Conservation (phyloP, 2,113 vertebrate species). For the Euleptes europaea region DNA sequence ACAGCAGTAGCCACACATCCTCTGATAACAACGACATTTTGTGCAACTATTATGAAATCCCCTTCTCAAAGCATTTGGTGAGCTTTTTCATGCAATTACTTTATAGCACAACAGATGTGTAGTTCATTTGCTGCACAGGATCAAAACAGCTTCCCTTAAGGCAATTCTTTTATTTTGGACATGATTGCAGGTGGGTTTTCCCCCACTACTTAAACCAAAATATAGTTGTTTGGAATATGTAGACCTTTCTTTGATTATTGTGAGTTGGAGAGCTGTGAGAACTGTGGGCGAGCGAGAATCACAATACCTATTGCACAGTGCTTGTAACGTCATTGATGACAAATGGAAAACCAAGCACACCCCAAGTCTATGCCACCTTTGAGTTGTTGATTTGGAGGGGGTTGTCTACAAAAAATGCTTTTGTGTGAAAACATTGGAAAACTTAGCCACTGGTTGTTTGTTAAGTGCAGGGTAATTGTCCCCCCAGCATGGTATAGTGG, state of each 20-base stretch:
- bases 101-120: neutral
- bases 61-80: neutral
- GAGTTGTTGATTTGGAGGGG: neutral
- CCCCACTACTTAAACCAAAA: neutral
- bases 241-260: neutral
- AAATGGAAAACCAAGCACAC: neutral
- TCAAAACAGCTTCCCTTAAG: neutral
- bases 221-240: neutral
- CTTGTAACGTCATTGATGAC: neutral
- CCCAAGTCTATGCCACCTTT: neutral
- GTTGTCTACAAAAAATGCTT: neutral
- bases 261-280: neutral
- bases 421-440: neutral
- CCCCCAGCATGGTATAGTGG: too few species aligned
- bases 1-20: conserved; percentile 66
- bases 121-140: neutral
- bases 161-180: neutral
- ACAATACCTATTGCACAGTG: neutral
- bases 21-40: conserved; percentile 42
- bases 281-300: neutral
- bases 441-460: neutral
- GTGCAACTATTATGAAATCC: conserved; percentile 59
- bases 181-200: neutral
- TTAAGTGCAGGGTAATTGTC: neutral
- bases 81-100: neutral